Conservation (phyloP, 2,888 invertebrate species). For the Sarcophaga carnaria region DNA sequence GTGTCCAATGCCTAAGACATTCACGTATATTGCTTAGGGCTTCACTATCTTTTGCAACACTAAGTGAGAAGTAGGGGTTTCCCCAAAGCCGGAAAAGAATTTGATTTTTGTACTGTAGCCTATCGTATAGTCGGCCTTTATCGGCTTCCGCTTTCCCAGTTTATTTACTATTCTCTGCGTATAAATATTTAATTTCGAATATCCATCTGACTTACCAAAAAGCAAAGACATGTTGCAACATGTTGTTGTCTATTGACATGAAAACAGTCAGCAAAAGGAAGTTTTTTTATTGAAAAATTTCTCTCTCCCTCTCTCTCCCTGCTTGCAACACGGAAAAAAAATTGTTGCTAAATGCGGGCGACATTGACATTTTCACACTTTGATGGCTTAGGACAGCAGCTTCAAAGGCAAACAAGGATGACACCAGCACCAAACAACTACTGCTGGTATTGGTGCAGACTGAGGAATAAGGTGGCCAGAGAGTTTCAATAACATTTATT, state of each 20-base stretch:
- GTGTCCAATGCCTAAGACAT: too few relatives aligned
- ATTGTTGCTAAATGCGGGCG: constrained; percentile 73
- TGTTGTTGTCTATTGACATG: constrained; percentile 58
- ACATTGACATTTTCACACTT: constrained; percentile 81
- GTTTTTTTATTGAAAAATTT: background rate
- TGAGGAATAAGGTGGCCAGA: constrained; percentile 1
- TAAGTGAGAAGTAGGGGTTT: too few relatives aligned
- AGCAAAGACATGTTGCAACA: constrained; percentile 58
- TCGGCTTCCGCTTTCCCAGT: too few relatives aligned
- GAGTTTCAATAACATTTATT: constrained; percentile 52
- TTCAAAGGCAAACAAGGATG: background rate
- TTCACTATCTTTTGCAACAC: too few relatives aligned
- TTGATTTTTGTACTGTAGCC: too few relatives aligned
- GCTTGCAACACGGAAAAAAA: constrained; percentile 10
- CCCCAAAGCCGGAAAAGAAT: too few relatives aligned
- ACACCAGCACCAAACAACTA: background rate
- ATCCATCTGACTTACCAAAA: background rate
- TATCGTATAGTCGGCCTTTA: too few relatives aligned
- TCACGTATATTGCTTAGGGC: too few relatives aligned
- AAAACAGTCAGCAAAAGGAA: background rate
- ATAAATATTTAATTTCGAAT: constrained; percentile 56
- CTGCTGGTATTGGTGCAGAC: background rate
- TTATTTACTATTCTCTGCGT: background rate
- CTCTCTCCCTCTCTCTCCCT: background rate
- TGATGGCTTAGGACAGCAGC: constrained; percentile 71